Percentiles rank a stretch among this genome's conserved stretches.
phyloP scores from a whole-genome alignment of 2,113 vertebrate genomes.

The Mus musculus region GRCm39 chr14:48936001-48936500 shows the following conservation, averaged over 20 bases:
- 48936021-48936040: too few species aligned
- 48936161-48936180: fast-evolving
- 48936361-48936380: background rate
- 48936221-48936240: background rate
- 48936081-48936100: background rate
- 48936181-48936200: background rate
- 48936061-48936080: background rate
- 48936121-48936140: background rate
- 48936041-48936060: background rate
- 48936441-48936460: background rate
- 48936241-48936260: background rate
- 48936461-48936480: background rate
- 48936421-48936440: background rate
- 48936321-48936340: background rate
- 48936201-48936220: background rate
- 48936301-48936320: background rate
- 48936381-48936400: background rate
- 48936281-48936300: conserved; percentile 35
- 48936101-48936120: background rate
- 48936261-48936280: conserved; percentile 10
- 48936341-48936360: background rate
- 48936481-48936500: background rate
- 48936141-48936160: fast-evolving
- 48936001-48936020: too few species aligned
- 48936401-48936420: background rate